phyloP scores from a whole-genome alignment of 2,888 invertebrate genomes.

The Falcaria lacertinaria region DNA sequence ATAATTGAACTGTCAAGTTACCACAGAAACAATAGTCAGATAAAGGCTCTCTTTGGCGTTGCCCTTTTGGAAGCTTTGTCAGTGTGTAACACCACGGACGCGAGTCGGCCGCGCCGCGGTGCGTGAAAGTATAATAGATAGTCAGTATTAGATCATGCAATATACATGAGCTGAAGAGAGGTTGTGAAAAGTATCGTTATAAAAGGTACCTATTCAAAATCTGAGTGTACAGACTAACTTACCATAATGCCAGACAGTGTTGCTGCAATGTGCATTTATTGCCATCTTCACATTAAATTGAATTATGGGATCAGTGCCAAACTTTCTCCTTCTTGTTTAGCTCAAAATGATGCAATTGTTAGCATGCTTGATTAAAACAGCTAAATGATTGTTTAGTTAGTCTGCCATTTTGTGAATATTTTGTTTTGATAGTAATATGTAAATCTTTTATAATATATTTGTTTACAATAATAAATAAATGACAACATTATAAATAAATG shows the following conservation, averaged over 20 bases:
- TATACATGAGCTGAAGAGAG: slow-evolving; percentile 69
- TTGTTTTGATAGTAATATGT: slow-evolving; percentile 80
- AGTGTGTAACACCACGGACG: slow-evolving; percentile 20
- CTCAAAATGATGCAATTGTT: slow-evolving; percentile 79
- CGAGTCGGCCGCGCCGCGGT: slow-evolving; percentile 19
- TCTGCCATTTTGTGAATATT: slow-evolving; percentile 81
- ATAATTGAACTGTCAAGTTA: slow-evolving; percentile 68
- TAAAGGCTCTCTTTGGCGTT: slow-evolving; percentile 73
- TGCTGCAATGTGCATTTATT: slow-evolving; percentile 77
- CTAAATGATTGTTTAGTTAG: slow-evolving; percentile 79
- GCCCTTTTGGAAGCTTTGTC: slow-evolving; percentile 47
- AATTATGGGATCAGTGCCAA: slow-evolving; percentile 79
- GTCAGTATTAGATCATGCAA: slow-evolving; percentile 69
- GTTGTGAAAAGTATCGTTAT: slow-evolving; percentile 75
- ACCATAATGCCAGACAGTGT: slow-evolving; percentile 57
- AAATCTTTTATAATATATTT: slow-evolving; percentile 81
- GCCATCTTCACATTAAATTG: slow-evolving; percentile 71
- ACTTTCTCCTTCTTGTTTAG: slow-evolving; percentile 77
- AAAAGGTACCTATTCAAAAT: slow-evolving; percentile 78
- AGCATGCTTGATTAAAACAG: slow-evolving; percentile 74
- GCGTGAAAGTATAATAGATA: slow-evolving; percentile 33
- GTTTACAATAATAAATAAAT: slow-evolving; percentile 80
- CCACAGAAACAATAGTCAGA: slow-evolving; percentile 73
- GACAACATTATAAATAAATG: slow-evolving; percentile 79
- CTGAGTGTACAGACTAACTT: slow-evolving; percentile 75